Evolutionary conservation across 2,888 invertebrate genomes (phyloP), one percentile per base, ranked within the genome.

Genomic region (Epistrophe grossulariae): DNA sequence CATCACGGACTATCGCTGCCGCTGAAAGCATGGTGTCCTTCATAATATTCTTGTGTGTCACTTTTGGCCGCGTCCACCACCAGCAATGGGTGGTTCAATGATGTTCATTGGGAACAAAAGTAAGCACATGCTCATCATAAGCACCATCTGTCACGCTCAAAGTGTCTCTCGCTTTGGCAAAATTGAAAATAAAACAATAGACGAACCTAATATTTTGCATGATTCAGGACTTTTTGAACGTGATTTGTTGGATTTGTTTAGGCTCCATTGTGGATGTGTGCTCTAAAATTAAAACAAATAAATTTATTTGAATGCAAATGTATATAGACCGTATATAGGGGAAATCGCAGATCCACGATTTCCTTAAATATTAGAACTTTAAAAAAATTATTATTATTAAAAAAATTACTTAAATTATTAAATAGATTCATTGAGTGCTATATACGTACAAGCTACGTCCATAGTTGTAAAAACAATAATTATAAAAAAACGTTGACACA

Each of bases 151-250:
- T 43, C 62, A 62, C 40, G 24, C 2, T 43, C 19, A 13, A 38
- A 13, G 35, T 60, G 38, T 60, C 60, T 60, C 11, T 24, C 3
- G 24, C 24, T 60, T 60, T 60, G 38, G 38, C 13, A 2, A 60
- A 60, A 60, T 60, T 60, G 60, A 60, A 60, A 60, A 60, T 19
- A 19, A 60, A 62, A 62, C 62, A 62, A 60, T 60, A 35, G 62
- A 9, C 24, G 15, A 59, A 59, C 59, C 15, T 40, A 62, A 24
- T 43, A 62, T 62, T 43, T 13, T 43, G 40, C 62, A 62, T 62
- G 62, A 40, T 62, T 43, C 24, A 43, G 62, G 43, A 43, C 40
- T 24, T 43, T 24, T 62, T 43, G 62, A 43, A 62, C 62, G 62
- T 62, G 62, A 62, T 62, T 62, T 35, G 62, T 19, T 62, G 24